These are phyloP conservation scores for Spilogale gracilis DNA, from an alignment of 2,113 vertebrate genomes.

Conservation along the genomic window DNA sequence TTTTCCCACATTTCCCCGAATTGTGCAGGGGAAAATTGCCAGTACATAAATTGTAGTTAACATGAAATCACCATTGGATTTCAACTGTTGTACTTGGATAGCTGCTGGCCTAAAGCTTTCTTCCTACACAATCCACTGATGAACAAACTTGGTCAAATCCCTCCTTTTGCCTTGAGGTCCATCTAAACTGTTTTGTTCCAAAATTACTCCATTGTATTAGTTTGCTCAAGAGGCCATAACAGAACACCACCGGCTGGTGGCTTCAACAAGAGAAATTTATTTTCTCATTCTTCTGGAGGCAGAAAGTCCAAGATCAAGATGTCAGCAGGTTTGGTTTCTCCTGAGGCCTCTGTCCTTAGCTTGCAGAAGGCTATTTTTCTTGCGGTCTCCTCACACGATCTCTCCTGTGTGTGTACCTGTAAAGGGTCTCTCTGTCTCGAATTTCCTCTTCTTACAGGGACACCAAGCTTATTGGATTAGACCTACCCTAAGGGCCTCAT, in stretches of 20 bases:
- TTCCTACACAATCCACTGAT: background rate
- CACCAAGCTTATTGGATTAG: background rate
- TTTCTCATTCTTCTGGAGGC: background rate
- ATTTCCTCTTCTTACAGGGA: background rate
- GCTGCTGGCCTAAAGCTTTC: background rate
- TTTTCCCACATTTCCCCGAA: background rate
- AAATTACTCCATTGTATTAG: background rate
- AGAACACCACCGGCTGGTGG: background rate
- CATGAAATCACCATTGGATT: background rate
- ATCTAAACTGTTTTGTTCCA: background rate
- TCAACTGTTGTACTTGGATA: background rate
- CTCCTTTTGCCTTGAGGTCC: background rate
- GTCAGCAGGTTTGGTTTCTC: background rate
- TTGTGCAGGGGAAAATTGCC: background rate
- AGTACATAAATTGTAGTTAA: background rate
- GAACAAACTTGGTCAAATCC: background rate
- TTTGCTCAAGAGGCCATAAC: background rate
- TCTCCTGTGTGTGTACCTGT: background rate
- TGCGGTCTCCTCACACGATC: no score
- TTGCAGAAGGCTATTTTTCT: background rate
- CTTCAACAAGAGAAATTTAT: background rate
- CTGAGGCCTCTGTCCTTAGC: background rate
- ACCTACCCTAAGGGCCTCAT: background rate
- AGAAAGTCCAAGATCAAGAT: background rate
- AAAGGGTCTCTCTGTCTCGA: background rate